Evolutionary conservation across 1,140 invertebrate genomes (phyloP).

Genomic region (Drosophila orena): DNA sequence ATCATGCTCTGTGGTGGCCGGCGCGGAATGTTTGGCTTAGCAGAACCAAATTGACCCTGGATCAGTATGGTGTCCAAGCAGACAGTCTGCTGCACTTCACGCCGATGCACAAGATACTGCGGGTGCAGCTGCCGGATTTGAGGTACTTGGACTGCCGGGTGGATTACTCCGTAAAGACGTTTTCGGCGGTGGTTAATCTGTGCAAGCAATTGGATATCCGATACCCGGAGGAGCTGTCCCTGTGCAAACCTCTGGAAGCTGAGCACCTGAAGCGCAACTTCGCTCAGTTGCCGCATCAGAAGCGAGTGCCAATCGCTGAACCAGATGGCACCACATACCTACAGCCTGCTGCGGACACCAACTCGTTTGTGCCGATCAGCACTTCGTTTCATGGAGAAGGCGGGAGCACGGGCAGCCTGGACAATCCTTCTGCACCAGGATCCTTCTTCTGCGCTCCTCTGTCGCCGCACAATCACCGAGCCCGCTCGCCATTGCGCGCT

Average conservation of each 20-base stretch:
- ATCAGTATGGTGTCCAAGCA: conserved; percentile 98
- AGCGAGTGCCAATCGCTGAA: conserved; percentile 87
- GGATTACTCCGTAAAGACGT: conserved; percentile 98
- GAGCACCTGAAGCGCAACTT: conserved; percentile 95
- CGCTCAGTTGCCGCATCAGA: conserved; percentile 88
- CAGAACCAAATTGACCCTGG: conserved; percentile 96
- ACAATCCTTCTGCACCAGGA: conserved; percentile 87
- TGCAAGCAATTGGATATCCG: conserved; percentile 98
- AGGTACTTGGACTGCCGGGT: conserved; percentile 96
- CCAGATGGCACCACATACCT: conserved; percentile 78
- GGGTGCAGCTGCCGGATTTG: conserved; percentile 96
- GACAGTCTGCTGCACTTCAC: conserved; percentile 98
- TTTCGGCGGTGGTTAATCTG: conserved; percentile 96
- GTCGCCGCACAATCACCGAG: conserved; percentile 85
- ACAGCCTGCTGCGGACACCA: conserved; percentile 90
- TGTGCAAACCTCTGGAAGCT: conserved; percentile 94
- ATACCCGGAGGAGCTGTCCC: conserved; percentile 98
- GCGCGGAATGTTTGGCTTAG: conserved; percentile 97
- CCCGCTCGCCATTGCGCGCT: conserved; percentile 88
- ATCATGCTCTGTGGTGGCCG: conserved; percentile 99
- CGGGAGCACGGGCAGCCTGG: conserved; percentile 90
- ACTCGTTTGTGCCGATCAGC: conserved; percentile 92
- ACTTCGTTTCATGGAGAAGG: conserved; percentile 85
- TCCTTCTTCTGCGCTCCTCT: conserved; percentile 85
- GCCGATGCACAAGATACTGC: conserved; percentile 98